Evolutionary conservation across 37 sponge, comb jelly and placozoan species (phyloP).

Genomic region (Aplysina aerophoba): DNA sequence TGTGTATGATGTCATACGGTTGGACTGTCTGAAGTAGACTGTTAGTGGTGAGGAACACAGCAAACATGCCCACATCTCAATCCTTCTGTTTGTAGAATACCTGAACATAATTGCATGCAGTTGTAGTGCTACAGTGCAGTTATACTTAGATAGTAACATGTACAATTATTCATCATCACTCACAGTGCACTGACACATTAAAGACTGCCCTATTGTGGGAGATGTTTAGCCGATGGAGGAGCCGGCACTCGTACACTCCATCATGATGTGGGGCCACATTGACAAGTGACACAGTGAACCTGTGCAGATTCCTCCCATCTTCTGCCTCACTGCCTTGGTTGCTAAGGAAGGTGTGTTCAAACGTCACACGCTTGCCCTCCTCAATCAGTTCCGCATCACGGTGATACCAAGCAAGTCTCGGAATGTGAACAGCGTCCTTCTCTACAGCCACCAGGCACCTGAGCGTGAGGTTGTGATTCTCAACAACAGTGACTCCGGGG

Average conservation of each 20-base stretch:
- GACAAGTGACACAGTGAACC: neutral
- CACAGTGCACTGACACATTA: conserved; percentile 30
- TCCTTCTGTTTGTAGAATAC: too few relatives aligned
- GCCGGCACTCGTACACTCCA: conserved; percentile 28
- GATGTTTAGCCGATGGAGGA: neutral
- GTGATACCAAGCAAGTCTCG: conserved; percentile 9
- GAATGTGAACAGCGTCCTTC: conserved; percentile 7
- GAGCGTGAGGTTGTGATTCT: neutral
- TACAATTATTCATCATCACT: neutral
- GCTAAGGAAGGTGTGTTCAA: neutral
- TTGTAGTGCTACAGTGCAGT: too few relatives aligned
- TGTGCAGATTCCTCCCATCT: neutral
- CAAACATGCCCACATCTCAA: too few relatives aligned
- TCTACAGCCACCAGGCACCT: conserved; percentile 19
- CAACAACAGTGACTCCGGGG: neutral
- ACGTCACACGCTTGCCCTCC: neutral
- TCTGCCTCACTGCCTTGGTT: neutral
- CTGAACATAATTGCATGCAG: too few relatives aligned
- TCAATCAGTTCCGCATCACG: neutral
- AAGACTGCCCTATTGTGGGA: conserved; percentile 11
- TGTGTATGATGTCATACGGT: too few relatives aligned
- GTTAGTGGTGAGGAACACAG: too few relatives aligned
- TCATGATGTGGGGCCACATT: neutral
- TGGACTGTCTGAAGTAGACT: too few relatives aligned
- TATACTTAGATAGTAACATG: too few relatives aligned